Percentiles rank a stretch among this genome's conserved stretches.
These are phyloP conservation scores for Halcyon senegalensis DNA, from an alignment of 2,113 vertebrate species.

Conservation along the genomic window DNA sequence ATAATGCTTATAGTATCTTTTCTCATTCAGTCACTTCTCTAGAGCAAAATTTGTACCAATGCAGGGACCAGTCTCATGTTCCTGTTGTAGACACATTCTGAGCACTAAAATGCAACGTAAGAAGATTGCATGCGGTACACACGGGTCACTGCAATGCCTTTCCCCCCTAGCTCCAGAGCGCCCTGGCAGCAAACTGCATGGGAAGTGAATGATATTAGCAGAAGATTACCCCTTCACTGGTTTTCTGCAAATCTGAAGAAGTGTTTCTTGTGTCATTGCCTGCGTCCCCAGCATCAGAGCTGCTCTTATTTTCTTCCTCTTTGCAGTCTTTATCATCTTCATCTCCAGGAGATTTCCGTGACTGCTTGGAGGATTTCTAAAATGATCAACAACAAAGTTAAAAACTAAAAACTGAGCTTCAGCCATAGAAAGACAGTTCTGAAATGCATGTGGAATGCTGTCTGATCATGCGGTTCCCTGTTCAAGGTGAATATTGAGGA, in stretches of 20 bases:
- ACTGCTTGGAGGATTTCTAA: constrained; percentile 93
- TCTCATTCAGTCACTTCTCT: not conserved
- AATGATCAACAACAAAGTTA: constrained; percentile 38
- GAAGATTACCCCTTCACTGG: constrained; percentile 84
- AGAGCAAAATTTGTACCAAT: not conserved
- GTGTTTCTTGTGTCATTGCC: constrained; percentile 91
- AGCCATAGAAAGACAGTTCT: not conserved
- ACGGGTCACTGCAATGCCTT: not conserved
- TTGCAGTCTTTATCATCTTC: constrained; percentile 93
- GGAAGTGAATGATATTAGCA: not conserved
- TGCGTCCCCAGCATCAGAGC: constrained; percentile 89
- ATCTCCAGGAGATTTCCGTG: constrained; percentile 90
- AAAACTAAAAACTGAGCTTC: constrained; percentile 9
- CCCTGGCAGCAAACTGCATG: not conserved
- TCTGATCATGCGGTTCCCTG: not conserved
- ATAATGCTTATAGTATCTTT: not conserved
- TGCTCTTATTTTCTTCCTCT: constrained; percentile 94
- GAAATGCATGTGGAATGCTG: not conserved
- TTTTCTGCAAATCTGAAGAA: constrained; percentile 89
- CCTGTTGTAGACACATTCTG: not conserved
- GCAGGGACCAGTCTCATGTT: not conserved
- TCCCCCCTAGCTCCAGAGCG: not conserved
- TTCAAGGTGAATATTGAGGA: not conserved
- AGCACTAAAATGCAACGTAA: not conserved
- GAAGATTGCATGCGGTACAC: fast-evolving